Percentiles rank a stretch among this genome's conserved stretches.
Conservation (phyloP, 2,797 vertebrate genomes). For the Sciurus carolinensis region DNA sequence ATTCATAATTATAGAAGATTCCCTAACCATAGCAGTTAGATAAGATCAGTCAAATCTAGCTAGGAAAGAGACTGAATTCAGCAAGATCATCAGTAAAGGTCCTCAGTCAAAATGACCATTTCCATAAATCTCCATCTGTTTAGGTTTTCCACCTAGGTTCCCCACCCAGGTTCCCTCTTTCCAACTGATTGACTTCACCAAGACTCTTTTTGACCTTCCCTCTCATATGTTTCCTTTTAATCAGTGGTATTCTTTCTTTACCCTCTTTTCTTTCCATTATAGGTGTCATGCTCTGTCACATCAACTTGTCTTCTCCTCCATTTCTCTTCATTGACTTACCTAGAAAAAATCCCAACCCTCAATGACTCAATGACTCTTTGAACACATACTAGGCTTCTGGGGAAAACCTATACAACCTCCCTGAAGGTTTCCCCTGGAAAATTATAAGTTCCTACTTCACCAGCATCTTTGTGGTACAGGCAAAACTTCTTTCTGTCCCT, state of each 20-base stretch:
- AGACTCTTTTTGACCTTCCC: not conserved
- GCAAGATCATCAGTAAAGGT: not conserved
- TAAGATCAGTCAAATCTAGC: not conserved
- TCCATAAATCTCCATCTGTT: not conserved
- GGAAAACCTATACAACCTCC: not conserved
- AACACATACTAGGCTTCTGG: not conserved
- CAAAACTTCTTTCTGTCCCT: not conserved
- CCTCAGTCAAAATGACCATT: not conserved
- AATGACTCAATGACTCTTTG: not conserved
- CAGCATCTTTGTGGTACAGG: not conserved
- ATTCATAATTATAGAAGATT: conserved; percentile 2
- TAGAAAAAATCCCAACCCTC: not conserved
- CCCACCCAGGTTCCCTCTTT: not conserved
- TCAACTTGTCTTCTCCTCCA: conserved; percentile 16
- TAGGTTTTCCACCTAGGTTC: conserved; percentile 2
- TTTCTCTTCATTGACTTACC: not conserved
- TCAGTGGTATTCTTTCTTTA: not conserved
- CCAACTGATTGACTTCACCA: not conserved
- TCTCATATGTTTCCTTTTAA: not conserved
- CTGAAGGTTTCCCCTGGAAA: not conserved
- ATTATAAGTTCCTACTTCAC: not conserved
- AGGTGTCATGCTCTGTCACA: not conserved
- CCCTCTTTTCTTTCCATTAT: not conserved
- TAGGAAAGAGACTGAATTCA: conserved; percentile 30
- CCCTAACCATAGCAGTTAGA: not conserved